phyloP scores from a whole-genome alignment of 2,113 vertebrate genomes.

The Poicephalus gulielmi region DNA sequence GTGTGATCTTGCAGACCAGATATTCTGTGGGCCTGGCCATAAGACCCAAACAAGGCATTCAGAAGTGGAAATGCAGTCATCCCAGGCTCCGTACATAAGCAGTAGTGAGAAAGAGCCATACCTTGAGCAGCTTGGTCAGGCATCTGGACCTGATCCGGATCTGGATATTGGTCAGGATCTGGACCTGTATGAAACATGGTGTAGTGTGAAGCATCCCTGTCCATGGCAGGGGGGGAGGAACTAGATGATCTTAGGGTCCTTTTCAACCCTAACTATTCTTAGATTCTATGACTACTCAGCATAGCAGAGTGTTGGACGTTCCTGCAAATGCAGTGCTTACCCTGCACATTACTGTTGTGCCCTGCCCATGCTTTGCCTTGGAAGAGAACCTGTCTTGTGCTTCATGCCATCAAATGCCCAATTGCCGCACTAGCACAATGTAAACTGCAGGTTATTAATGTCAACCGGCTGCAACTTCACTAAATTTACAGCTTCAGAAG shows the following conservation, averaged over 20 bases:
- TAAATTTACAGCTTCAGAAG: background rate
- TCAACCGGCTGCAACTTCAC: background rate
- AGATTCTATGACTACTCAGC: background rate
- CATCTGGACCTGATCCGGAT: background rate
- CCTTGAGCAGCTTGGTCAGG: background rate
- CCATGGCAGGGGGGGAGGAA: background rate
- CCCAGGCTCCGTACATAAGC: background rate
- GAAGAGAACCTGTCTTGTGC: background rate
- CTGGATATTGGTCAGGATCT: background rate
- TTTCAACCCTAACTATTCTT: background rate
- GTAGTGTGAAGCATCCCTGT: background rate
- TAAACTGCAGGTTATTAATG: background rate
- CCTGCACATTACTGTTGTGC: background rate
- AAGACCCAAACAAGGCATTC: background rate
- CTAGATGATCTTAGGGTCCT: background rate
- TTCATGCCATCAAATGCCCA: background rate
- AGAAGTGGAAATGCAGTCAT: background rate
- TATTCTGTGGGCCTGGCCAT: rapidly evolving
- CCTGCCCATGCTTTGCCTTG: background rate
- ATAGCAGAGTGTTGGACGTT: background rate
- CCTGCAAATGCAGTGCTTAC: background rate
- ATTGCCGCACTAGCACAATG: background rate
- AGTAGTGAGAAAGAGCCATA: rapidly evolving
- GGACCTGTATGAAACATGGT: background rate
- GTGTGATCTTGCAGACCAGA: background rate